Percentiles rank a stretch among this genome's conserved stretches.
Evolutionary conservation across 1,140 invertebrate species (phyloP).

Genomic region (Nasonia longicornis): DNA sequence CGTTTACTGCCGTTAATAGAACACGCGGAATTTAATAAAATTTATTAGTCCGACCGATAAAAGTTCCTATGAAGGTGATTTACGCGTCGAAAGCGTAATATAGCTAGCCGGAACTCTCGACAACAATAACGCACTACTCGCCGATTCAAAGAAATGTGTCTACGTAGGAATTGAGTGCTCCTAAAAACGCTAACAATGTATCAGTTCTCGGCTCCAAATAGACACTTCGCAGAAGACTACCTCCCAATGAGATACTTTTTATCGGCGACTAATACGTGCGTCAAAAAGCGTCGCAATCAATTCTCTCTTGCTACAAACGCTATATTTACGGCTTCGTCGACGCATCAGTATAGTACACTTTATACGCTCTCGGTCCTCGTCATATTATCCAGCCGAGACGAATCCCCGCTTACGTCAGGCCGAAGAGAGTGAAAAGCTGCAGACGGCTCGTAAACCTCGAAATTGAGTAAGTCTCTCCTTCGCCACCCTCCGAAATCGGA

Average conservation of each 20-base stretch:
- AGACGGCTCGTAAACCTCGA: constrained; percentile 40
- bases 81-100: not conserved
- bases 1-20: not conserved
- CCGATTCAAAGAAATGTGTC: not conserved
- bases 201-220: constrained; percentile 27
- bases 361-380: constrained; percentile 3
- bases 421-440: not conserved
- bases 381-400: constrained; percentile 15
- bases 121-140: no score
- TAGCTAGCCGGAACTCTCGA: not conserved
- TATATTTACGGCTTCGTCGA: constrained; percentile 33
- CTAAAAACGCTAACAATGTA: constrained; percentile 28
- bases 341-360: not conserved
- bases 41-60: not conserved
- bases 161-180: constrained; percentile 3
- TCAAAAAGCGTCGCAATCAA: constrained; percentile 28
- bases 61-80: not conserved
- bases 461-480: constrained; percentile 37
- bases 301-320: constrained; percentile 13
- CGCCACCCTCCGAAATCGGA: constrained; percentile 35
- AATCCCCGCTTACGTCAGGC: not conserved
- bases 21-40: constrained; percentile 1
- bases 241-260: constrained; percentile 37
- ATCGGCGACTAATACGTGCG: constrained; percentile 16
- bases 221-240: constrained; percentile 39